Evolutionary conservation across 2,797 vertebrate genomes (phyloP), one percentile per base, ranked within the genome.

Genomic region (Pangasius djambal): DNA sequence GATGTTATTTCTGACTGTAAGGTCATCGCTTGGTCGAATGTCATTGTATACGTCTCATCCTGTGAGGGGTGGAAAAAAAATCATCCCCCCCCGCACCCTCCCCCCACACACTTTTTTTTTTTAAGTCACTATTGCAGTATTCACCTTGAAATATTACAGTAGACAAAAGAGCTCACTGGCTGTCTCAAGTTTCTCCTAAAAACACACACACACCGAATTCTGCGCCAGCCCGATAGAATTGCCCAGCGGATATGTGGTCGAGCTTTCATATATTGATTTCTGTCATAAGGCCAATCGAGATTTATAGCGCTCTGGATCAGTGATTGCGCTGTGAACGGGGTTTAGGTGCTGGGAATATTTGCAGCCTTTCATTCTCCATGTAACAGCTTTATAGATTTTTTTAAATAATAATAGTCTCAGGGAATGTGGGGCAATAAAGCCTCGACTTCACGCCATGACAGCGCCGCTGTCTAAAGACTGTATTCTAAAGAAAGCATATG

Each of bases 191-290:
- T 86, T 37, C 67, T 59, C 63, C 57, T 63, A 81, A 65, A 81
- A 37, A 67, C 74, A 87, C 63, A 81, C 61, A 79, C 83, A 83
- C 77, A 57, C 55, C 16, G 74, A 74, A 78, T 82, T 34, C 65
- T 83, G 74, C 63, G 50, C 13, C 74, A 63, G 69, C 74, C 82
- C 86, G 78, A 91, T 88, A 83, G 65, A 88, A 63, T 89, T 55
- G 83, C 88, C 84, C 67, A 18, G 63, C 34, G 61, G 88, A 91
- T 84, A 89, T 81, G 87, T 74, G 86, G 83, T 85, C 78, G 81
- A 87, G 74, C 87, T 86, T 90, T 91, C 86, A 86, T 61, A 31
- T 88, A 92, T 92, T 85, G 89, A 91, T 92, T 90, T 86, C 75
- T 91, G 91, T 90, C 89, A 89, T 86, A 83, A 87, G 85, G 88